Evolutionary conservation across 2,888 invertebrate species (phyloP), one percentile per base, ranked within the genome.

Genomic region (Campopleginae sp.): DNA sequence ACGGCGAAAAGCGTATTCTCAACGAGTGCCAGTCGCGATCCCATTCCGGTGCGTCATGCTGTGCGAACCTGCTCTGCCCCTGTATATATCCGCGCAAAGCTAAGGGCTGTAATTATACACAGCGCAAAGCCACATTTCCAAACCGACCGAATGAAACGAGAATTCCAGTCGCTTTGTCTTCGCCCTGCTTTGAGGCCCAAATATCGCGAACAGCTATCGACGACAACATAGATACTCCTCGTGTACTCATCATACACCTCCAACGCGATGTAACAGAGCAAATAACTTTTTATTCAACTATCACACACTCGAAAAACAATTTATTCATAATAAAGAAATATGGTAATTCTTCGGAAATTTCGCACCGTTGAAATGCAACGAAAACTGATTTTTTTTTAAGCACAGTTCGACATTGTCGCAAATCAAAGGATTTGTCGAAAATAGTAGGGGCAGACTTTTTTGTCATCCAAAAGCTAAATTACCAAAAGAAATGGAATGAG

Each of bases 1-100:
- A 6, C 61, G 81, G 81, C 77, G 68, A 42, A 58, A 78, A 81
- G 66, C 58, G 72, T 58, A 84, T 80, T 65, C 51, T 78, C 77
- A 80, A 78, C 77, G 58, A 74, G 84, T 66, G 42, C 38, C 58
- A 68, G 46, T 27, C 44, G 27, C 23, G 14, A 66, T 58, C 42
- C 68, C 61, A 44, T 44, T 61, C 51, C 19, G 68, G 48, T 77
- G 23, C 61, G 27, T 44, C 51, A 65, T 19, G 71, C n/a, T 63
- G 66, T 42, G 66, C 66, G 66, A 42, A 19, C 27, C 63, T 17
- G n/a, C 23, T 27, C 19, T 42, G 31, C 19, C n/a, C 23, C 33
- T 77, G 38, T 54, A n/a, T 44, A n/a, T 44, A 42, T 27, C 6
- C 58, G 58, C 12, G 14, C 58, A 14, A 3, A 58, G 6, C 58